Percentiles rank a stretch among this genome's conserved stretches.
phyloP scores from a whole-genome alignment of 1,140 invertebrate species.

The Amyelois transitella region DNA sequence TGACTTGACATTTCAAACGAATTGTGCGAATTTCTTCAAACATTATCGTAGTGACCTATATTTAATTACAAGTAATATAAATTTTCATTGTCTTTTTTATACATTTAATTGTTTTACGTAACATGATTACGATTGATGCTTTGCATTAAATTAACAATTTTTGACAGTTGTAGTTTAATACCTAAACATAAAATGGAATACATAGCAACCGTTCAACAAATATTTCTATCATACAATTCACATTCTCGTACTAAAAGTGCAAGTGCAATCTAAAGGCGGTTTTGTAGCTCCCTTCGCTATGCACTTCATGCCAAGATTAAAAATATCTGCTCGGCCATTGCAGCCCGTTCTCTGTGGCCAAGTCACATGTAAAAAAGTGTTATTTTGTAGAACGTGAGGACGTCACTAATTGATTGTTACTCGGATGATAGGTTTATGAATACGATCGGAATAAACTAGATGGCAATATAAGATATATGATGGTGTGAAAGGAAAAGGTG shows the following conservation, averaged over 20 bases:
- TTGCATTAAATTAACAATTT: too few relatives aligned
- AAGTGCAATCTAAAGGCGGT: conserved; percentile 4
- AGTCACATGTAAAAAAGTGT: conserved; percentile 39
- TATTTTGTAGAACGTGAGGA: conserved; percentile 7
- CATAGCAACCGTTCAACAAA: not conserved
- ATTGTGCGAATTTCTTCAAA: too few relatives aligned
- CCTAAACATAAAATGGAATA: too few relatives aligned
- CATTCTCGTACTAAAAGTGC: conserved; percentile 15
- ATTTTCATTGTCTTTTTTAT: too few relatives aligned
- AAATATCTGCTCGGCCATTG: conserved; percentile 41
- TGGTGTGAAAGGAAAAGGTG: too few relatives aligned
- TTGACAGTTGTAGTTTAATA: too few relatives aligned
- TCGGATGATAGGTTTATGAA: not conserved
- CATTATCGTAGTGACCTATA: too few relatives aligned
- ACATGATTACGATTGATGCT: too few relatives aligned
- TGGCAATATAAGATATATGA: too few relatives aligned
- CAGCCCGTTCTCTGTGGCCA: conserved; percentile 30
- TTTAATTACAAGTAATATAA: too few relatives aligned
- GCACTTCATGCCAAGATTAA: conserved; percentile 42
- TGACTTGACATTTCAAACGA: too few relatives aligned
- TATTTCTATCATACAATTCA: not conserved
- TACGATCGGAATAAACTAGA: not conserved
- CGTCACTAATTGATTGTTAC: not conserved
- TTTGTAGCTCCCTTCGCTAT: not conserved
- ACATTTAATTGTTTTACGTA: too few relatives aligned